A percentile compares a stretch with the other conserved stretches of the same genome.
Conservation (phyloP, 2,113 vertebrate genomes). For the Cyanoramphus novaezelandiae region DNA sequence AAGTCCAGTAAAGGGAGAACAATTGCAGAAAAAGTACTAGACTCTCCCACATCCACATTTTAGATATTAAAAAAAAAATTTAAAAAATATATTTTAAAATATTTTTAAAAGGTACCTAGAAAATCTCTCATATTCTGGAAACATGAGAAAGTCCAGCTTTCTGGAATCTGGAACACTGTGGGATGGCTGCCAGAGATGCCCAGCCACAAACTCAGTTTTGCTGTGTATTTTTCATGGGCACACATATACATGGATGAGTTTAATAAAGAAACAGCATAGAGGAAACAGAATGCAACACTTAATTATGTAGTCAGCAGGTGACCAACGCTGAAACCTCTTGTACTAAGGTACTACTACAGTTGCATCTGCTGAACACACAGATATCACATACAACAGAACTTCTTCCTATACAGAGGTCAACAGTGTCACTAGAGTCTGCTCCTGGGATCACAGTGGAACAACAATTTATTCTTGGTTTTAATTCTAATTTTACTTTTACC, state of each 20-base stretch:
- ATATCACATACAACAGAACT: neutral
- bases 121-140: neutral
- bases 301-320: neutral
- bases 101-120: neutral
- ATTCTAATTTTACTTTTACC: neutral
- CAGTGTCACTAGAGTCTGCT: neutral
- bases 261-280: neutral
- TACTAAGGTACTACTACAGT: neutral
- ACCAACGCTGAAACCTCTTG: neutral
- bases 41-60: neutral
- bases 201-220: neutral
- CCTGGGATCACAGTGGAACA: neutral
- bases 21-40: neutral
- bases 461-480: neutral
- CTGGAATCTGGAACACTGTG: neutral
- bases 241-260: neutral
- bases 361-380: neutral
- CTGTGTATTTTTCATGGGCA: neutral
- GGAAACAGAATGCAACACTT: neutral
- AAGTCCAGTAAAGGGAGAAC: neutral
- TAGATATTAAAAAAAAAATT: neutral
- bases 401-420: accelerated
- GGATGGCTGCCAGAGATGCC: neutral
- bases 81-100: neutral
- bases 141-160: neutral